A percentile compares a stretch with the other conserved stretches of the same genome.
These are phyloP conservation scores for Auanema freiburgensis DNA, from an alignment of 2,888 invertebrate species.

Conservation along the genomic window DNA sequence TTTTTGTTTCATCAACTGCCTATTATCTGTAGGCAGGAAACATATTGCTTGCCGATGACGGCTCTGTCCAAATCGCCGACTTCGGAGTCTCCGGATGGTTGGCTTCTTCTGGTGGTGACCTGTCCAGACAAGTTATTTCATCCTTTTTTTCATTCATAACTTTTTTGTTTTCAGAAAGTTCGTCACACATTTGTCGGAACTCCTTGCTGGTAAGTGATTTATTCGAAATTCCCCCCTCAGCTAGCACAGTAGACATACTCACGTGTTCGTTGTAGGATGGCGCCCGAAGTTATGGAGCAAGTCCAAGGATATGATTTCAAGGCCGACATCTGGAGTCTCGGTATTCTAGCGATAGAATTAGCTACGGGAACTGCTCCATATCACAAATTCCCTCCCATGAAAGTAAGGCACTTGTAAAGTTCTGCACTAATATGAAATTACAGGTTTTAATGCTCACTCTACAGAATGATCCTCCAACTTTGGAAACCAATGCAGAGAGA, in stretches of 20 bases:
- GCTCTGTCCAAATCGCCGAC: conserved; percentile 94
- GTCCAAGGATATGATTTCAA: conserved; percentile 84
- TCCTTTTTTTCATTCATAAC: conserved; percentile 62
- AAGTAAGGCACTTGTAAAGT: conserved; percentile 68
- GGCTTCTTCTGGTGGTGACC: conserved; percentile 83
- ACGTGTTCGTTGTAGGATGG: too few species aligned
- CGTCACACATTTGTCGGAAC: conserved; percentile 98
- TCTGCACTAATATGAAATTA: conserved; percentile 1
- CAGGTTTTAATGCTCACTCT: conserved; percentile 89
- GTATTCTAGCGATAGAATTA: conserved; percentile 97
- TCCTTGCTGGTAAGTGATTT: conserved; percentile 79
- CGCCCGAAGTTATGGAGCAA: conserved; percentile 98
- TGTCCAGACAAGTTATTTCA: conserved; percentile 76
- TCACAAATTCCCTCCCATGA: conserved; percentile 98
- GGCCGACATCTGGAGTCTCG: conserved; percentile 90
- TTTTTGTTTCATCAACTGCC: not conserved
- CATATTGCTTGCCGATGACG: conserved; percentile 92
- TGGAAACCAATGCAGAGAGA: conserved; percentile 91
- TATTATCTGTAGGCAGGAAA: conserved; percentile 77
- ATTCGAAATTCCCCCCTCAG: conserved; percentile 14
- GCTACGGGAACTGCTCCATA: conserved; percentile 97
- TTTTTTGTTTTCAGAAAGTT: conserved; percentile 72
- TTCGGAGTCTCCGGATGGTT: conserved; percentile 88
- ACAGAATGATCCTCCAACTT: conserved; percentile 93
- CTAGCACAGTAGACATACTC: too few species aligned